Evolutionary conservation across 2,113 vertebrate genomes (phyloP), one percentile per base, ranked within the genome.

Genomic region (Strigops habroptila): DNA sequence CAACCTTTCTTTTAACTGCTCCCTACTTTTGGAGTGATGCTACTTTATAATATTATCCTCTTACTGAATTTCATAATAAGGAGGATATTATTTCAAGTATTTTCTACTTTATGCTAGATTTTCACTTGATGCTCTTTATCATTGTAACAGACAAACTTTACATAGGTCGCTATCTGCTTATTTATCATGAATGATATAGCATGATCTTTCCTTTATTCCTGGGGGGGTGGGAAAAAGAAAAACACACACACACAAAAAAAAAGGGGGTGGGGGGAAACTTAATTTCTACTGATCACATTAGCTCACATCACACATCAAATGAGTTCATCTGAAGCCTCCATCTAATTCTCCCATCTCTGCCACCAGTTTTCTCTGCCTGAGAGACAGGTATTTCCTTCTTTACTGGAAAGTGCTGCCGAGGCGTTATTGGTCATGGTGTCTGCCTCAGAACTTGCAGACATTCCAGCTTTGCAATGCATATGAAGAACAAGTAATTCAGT

Each of bases 221-320:
- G 27, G 22, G 0, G 0, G 7, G 33, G 9, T 7, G 7, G 4
- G 27, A 51, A 16, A 48, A 46, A n/a, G 13, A 51, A 60, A 35
- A 60, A 17, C 22, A 60, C n/a, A 37, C 28, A 31, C 15, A 35
- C n/a, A 18, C 46, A 18, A 46, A n/a, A 59, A 59, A 31, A 23
- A n/a, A 10, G 51, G 55, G 8, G n/a, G n/a, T n/a, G n/a, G n/a
- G n/a, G n/a, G n/a, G n/a, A n/a, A n/a, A n/a, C n/a, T n/a, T n/a
- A n/a, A 84, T 37, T 53, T 82, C 15, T 39, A 49, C 27, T 41
- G 35, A 62, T 33, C 18, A 57, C n/a, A 30, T 35, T 18, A 91
- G 15, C 18, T 37, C n/a, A 80, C 16, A 76, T 59, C n/a, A 75
- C 71, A 86, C 6, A 35, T 2, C n/a, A 78, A 80, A 67, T 7